Conservation (phyloP, 2,888 invertebrate genomes). For the Altica lythri region DNA sequence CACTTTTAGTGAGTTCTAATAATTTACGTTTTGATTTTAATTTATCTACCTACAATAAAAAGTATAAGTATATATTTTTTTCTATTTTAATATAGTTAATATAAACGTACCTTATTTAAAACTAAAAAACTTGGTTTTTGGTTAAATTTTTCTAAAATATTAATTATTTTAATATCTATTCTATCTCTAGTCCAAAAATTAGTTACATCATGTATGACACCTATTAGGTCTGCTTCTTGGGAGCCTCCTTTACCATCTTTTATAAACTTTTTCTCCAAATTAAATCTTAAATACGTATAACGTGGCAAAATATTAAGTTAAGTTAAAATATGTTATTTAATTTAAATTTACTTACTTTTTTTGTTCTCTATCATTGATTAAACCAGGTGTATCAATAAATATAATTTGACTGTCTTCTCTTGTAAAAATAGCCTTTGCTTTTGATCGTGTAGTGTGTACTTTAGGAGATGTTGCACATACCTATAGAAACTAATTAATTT, state of each 20-base stretch:
- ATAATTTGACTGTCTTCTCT: slow-evolving; percentile 83
- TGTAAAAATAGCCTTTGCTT: slow-evolving; percentile 74
- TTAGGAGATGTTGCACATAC: slow-evolving; percentile 89
- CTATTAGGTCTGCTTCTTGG: slow-evolving; percentile 76
- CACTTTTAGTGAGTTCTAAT: slow-evolving; percentile 69
- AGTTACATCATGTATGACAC: slow-evolving; percentile 84
- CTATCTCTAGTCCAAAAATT: slow-evolving; percentile 69
- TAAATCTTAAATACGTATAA: slow-evolving; percentile 58
- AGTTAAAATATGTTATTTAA: no score
- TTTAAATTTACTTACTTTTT: slow-evolving; percentile 61
- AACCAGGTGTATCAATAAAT: slow-evolving; percentile 92
- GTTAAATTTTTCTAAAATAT: slow-evolving; percentile 67
- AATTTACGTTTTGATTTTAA: slow-evolving; percentile 73
- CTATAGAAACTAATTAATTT: slow-evolving; percentile 57
- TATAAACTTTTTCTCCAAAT: slow-evolving; percentile 63
- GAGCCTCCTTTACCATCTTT: slow-evolving; percentile 66
- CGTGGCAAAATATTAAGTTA: no score
- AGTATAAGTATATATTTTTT: no score
- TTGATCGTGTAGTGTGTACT: slow-evolving; percentile 85
- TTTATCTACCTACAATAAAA: slow-evolving; percentile 69
- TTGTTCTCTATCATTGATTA: slow-evolving; percentile 72
- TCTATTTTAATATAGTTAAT: no score
- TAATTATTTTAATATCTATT: slow-evolving; percentile 72
- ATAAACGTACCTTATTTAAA: slow-evolving; percentile 84
- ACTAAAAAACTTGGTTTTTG: slow-evolving; percentile 74